Evolutionary conservation across 1,140 invertebrate species (phyloP).

Genomic region (Myzus persicae): DNA sequence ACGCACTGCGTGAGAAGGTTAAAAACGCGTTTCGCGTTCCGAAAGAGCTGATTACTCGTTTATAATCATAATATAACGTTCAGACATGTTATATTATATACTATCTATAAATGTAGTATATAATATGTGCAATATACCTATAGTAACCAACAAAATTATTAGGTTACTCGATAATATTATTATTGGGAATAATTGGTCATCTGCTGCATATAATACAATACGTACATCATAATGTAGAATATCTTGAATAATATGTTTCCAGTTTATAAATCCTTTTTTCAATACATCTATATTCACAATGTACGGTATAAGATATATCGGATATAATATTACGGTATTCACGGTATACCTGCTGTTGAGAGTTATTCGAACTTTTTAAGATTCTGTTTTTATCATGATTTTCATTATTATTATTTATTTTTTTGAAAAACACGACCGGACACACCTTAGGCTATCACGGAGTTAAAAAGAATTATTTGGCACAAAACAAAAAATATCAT

Average conservation of each 20-base stretch:
- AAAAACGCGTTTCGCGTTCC: not conserved
- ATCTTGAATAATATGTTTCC: not conserved
- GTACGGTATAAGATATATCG: not conserved
- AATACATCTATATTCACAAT: not conserved
- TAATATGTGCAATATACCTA: not conserved
- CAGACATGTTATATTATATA: not conserved
- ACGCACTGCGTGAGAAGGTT: not conserved
- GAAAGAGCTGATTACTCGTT: constrained; percentile 10
- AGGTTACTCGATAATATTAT: not conserved
- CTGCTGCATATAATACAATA: not conserved
- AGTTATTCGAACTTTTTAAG: not conserved
- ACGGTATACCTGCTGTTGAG: not conserved
- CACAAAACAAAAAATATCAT: not conserved
- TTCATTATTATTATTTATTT: constrained; percentile 26
- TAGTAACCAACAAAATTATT: not conserved
- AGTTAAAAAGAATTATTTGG: not conserved
- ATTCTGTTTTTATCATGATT: not conserved
- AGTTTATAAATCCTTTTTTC: not conserved
- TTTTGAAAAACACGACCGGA: not conserved
- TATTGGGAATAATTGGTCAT: not conserved
- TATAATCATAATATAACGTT: not conserved
- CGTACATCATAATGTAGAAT: not conserved
- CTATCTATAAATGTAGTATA: not conserved
- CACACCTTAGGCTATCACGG: not conserved
- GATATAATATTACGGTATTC: not conserved